Conservation (phyloP, 2,888 invertebrate genomes). For the Limnephilus auricula region DNA sequence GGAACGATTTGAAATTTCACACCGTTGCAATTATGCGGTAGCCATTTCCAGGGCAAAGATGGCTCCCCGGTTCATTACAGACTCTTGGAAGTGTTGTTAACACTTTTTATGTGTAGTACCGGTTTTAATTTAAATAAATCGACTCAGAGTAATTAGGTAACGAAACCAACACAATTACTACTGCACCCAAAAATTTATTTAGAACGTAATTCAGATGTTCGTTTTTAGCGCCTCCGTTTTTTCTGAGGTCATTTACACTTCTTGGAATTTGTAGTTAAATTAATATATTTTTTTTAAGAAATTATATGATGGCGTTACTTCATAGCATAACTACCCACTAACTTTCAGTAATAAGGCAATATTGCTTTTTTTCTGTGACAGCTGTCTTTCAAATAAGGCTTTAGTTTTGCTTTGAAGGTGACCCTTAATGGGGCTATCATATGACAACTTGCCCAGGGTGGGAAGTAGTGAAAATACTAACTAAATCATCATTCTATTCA, state of each 20-base stretch:
- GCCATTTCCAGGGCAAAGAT: background rate
- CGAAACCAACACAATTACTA: background rate
- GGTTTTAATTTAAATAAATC: background rate
- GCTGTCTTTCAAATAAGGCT: background rate
- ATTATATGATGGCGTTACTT: no score
- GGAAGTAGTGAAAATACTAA: no score
- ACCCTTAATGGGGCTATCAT: no score
- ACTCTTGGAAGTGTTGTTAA: background rate
- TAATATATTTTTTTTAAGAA: no score
- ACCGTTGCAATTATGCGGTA: background rate
- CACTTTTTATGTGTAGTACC: background rate
- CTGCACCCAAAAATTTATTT: background rate
- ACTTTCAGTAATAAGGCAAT: background rate
- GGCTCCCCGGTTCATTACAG: background rate
- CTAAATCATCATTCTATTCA: no score
- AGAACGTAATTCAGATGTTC: background rate
- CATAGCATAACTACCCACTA: background rate
- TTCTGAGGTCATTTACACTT: background rate
- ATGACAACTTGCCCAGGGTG: background rate
- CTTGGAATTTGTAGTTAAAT: background rate
- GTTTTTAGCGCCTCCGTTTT: background rate
- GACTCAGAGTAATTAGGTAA: background rate
- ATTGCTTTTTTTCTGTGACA: no score
- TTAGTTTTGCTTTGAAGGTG: background rate
- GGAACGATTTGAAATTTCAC: background rate